These are phyloP conservation scores for Pycnonotus jocosus DNA, from an alignment of 2,113 vertebrate genomes.

Conservation along the genomic window DNA sequence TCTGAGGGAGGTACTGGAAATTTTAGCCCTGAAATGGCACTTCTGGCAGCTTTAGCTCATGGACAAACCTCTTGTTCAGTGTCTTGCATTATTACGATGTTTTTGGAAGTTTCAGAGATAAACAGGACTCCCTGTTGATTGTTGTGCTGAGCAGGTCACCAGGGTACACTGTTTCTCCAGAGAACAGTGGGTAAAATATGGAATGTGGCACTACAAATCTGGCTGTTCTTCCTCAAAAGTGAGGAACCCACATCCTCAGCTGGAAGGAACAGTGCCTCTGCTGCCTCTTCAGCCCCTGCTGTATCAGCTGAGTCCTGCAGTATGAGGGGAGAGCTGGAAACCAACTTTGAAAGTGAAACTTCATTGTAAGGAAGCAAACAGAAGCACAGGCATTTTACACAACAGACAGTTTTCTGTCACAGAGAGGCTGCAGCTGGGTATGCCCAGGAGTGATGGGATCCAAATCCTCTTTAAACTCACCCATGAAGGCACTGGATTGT, in stretches of 20 bases:
- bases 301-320: not conserved
- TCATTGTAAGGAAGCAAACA: not conserved
- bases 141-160: not conserved
- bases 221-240: not conserved
- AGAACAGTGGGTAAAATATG: not conserved
- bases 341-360: not conserved
- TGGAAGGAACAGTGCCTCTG: not conserved
- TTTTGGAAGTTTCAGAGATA: not conserved
- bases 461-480: not conserved
- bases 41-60: not conserved
- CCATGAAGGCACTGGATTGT: not conserved
- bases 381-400: not conserved
- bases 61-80: not conserved
- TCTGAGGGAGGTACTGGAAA: not conserved
- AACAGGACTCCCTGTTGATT: not conserved
- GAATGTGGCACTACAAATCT: not conserved
- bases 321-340: not conserved
- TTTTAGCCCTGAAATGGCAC: not conserved
- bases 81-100: fast-evolving
- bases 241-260: not conserved
- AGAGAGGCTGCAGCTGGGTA: not conserved
- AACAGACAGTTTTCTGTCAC: not conserved
- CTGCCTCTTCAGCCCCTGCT: not conserved
- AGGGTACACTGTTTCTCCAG: not conserved
- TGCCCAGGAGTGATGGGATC: not conserved